phyloP scores from a whole-genome alignment of 2,797 vertebrate species.

The Apodemus agrarius region DNA sequence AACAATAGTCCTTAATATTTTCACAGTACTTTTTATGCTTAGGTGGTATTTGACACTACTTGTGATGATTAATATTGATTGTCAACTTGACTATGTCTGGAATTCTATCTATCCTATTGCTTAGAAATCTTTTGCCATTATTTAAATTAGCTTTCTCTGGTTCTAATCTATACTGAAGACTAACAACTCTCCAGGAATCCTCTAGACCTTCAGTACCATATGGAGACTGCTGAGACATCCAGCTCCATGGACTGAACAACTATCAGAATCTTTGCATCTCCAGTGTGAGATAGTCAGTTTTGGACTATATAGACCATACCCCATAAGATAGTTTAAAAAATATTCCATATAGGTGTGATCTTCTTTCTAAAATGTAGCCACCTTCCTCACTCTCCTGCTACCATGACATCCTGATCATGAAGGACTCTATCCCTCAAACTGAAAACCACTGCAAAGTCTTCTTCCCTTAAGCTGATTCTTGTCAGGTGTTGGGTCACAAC shows the following conservation, averaged over 20 bases:
- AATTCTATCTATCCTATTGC: not conserved
- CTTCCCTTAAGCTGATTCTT: not conserved
- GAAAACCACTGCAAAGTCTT: not conserved
- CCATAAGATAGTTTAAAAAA: not conserved
- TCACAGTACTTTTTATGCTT: not conserved
- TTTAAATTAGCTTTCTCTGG: not conserved
- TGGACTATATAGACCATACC: not conserved
- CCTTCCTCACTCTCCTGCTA: not conserved
- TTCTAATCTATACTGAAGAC: not conserved
- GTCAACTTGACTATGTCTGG: not conserved
- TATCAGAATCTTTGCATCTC: not conserved
- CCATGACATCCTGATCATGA: not conserved
- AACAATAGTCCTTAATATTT: not conserved
- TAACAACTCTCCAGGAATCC: not conserved
- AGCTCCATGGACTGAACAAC: not conserved
- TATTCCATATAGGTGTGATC: not conserved
- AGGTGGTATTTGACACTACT: not conserved
- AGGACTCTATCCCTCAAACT: not conserved
- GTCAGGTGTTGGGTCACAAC: not conserved
- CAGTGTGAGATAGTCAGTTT: not conserved
- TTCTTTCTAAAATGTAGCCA: not conserved
- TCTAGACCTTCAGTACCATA: not conserved
- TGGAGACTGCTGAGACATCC: not conserved
- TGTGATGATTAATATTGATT: not conserved
- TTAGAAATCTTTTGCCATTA: not conserved